Percentiles rank a stretch among this genome's conserved stretches.
phyloP scores from a whole-genome alignment of 2,888 invertebrate genomes.

The Griposia aprilina region DNA sequence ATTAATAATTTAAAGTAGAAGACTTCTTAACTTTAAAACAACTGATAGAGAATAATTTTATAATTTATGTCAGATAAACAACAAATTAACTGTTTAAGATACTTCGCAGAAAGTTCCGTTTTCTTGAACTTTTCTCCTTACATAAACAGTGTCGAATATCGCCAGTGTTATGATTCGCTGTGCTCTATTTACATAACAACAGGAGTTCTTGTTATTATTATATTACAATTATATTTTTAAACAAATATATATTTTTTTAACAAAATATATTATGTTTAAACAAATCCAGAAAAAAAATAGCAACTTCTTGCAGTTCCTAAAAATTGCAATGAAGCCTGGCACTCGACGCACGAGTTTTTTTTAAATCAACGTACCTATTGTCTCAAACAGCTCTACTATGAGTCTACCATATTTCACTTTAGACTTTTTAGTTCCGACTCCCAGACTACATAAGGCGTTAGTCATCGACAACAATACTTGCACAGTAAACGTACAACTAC shows the following conservation, averaged over 20 bases:
- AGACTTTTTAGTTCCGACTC: background rate
- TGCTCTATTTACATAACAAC: slow-evolving; percentile 63
- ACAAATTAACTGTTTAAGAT: slow-evolving; percentile 68
- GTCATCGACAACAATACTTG: slow-evolving; percentile 48
- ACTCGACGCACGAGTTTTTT: background rate
- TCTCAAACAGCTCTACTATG: background rate
- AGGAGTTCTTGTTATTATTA: slow-evolving; percentile 44
- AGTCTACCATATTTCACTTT: background rate
- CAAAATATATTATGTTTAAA: too few species aligned
- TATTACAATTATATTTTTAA: slow-evolving; percentile 31
- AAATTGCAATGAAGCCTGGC: background rate
- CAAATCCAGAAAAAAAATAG: background rate
- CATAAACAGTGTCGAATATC: slow-evolving; percentile 70
- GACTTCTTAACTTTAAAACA: slow-evolving; percentile 40
- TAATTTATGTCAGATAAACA: slow-evolving; percentile 66
- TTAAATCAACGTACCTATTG: too few species aligned
- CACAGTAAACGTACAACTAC: slow-evolving; percentile 61
- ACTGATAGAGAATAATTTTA: slow-evolving; percentile 53
- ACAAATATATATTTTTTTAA: background rate
- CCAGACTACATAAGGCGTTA: slow-evolving; percentile 30
- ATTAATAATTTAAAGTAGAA: slow-evolving; percentile 21
- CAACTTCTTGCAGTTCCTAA: background rate
- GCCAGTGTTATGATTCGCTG: slow-evolving; percentile 61
- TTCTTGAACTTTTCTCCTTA: slow-evolving; percentile 68
- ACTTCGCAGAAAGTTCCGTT: slow-evolving; percentile 64